These are phyloP conservation scores for Gopherus flavomarginatus DNA, from an alignment of 2,113 vertebrate species.

Conservation along the genomic window DNA sequence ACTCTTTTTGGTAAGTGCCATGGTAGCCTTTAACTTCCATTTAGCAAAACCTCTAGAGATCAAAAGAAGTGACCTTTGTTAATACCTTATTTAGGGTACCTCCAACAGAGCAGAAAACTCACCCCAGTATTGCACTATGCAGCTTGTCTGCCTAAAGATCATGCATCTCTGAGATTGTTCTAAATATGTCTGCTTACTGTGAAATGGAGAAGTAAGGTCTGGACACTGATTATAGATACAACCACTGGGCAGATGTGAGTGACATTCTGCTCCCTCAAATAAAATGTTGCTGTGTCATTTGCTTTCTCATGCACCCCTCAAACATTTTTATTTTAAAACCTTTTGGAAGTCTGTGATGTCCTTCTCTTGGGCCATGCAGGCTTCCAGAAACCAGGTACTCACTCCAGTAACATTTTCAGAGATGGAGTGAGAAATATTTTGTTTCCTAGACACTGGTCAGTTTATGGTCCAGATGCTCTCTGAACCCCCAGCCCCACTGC, in stretches of 20 bases:
- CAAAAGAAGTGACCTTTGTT: not conserved
- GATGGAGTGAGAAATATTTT: not conserved
- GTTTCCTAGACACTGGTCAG: not conserved
- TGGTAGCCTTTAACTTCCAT: not conserved
- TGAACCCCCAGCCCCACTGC: not conserved
- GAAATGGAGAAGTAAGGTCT: not conserved
- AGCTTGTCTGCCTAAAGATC: not conserved
- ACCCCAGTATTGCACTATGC: not conserved
- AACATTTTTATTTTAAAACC: too few relatives aligned
- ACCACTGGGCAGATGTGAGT: too few relatives aligned
- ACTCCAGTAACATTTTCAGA: not conserved
- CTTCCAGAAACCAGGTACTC: not conserved
- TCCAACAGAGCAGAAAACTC: not conserved
- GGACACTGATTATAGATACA: too few relatives aligned
- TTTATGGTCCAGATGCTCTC: not conserved
- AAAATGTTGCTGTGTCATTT: too few relatives aligned
- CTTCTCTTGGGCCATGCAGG: too few relatives aligned
- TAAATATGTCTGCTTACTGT: too few relatives aligned
- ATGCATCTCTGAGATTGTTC: too few relatives aligned
- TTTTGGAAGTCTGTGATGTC: too few relatives aligned
- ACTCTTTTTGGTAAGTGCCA: not conserved
- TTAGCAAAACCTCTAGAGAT: not conserved
- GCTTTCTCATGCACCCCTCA: too few relatives aligned
- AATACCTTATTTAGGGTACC: not conserved
- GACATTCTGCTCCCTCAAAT: too few relatives aligned